A percentile compares a stretch with the other conserved stretches of the same genome.
phyloP scores from a whole-genome alignment of 1,140 invertebrate genomes.

The Agrilus planipennis region DNA sequence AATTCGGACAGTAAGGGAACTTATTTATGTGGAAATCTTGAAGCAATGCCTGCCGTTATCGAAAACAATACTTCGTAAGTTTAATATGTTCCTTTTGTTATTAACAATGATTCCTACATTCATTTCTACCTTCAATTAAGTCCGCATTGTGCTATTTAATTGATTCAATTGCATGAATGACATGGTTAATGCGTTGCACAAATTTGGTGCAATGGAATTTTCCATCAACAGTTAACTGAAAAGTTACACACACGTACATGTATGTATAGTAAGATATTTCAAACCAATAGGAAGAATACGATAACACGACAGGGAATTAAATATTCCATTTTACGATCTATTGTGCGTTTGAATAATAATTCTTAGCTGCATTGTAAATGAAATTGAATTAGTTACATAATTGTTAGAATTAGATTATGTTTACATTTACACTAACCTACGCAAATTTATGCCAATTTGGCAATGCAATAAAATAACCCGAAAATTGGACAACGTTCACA shows the following conservation, averaged over 20 bases:
- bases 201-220: not conserved
- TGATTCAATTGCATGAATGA: not conserved
- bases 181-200: not conserved
- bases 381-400: no score
- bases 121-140: not conserved
- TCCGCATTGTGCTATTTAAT: not conserved
- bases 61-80: conserved; percentile 25
- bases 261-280: no score
- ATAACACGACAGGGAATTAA: no score
- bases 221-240: not conserved
- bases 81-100: conserved; percentile 1
- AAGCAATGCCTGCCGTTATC: conserved; percentile 27
- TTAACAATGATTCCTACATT: not conserved
- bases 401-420: no score
- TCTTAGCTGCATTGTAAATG: no score
- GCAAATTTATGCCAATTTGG: no score
- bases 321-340: no score
- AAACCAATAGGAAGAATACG: no score
- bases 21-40: conserved; percentile 14
- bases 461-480: no score
- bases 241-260: not conserved
- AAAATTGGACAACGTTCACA: no score
- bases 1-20: conserved; percentile 17
- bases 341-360: no score
- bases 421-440: no score